Evolutionary conservation across 2,797 vertebrate species (phyloP).

Genomic region (Tarsius wallacei): DNA sequence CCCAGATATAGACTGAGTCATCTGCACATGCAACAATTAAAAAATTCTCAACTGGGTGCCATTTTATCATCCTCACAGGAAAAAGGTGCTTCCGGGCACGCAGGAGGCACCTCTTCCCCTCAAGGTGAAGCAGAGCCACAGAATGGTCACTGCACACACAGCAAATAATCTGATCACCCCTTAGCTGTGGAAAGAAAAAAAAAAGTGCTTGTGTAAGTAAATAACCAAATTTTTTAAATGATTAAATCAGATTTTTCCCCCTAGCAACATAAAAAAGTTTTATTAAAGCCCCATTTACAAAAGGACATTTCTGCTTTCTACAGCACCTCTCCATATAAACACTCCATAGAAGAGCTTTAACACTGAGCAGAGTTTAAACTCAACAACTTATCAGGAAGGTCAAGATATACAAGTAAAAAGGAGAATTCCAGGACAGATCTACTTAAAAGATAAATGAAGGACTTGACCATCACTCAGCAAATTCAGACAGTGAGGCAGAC

Average conservation of each 20-base stretch:
- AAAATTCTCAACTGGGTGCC: constrained; percentile 90
- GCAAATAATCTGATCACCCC: constrained; percentile 87
- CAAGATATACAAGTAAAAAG: constrained; percentile 8
- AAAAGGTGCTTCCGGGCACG: constrained; percentile 92
- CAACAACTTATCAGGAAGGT: constrained; percentile 43
- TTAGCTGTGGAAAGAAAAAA: constrained; percentile 86
- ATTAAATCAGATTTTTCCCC: background rate
- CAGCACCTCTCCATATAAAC: background rate
- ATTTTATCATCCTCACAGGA: constrained; percentile 90
- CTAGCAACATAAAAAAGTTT: background rate
- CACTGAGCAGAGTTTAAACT: background rate
- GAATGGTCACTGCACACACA: constrained; percentile 91
- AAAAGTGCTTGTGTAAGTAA: background rate
- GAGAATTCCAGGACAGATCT: constrained; percentile 61
- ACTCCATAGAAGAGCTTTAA: background rate
- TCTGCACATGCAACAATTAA: constrained; percentile 92
- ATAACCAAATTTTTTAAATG: background rate
- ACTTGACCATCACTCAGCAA: constrained; percentile 67
- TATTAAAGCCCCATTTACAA: background rate
- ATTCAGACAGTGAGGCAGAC: constrained; percentile 64
- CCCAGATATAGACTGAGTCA: constrained; percentile 92
- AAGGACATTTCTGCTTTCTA: background rate
- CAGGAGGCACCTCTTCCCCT: constrained; percentile 88
- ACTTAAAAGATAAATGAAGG: constrained; percentile 66
- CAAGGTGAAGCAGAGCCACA: constrained; percentile 90